Evolutionary conservation across 1,140 invertebrate genomes (phyloP).

Genomic region (Neotoxoptera formosana): DNA sequence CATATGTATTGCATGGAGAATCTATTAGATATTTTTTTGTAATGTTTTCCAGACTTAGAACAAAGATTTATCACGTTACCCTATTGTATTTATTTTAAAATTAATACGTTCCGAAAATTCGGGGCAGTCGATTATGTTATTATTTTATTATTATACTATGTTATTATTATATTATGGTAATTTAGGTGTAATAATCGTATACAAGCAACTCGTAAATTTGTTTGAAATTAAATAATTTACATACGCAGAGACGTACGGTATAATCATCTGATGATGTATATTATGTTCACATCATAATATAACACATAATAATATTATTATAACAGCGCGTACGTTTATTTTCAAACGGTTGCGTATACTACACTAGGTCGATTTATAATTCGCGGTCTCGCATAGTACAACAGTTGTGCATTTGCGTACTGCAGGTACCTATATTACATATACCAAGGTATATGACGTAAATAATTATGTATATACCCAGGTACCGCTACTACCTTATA

Average conservation of each 20-base stretch:
- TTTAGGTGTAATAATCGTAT: background rate
- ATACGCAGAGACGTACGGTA: background rate
- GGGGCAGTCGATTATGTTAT: no score
- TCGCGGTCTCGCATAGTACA: background rate
- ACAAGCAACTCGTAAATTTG: background rate
- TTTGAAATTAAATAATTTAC: slow-evolving; percentile 7
- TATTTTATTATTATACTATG: no score
- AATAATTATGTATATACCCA: background rate
- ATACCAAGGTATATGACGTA: background rate
- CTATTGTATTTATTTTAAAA: no score
- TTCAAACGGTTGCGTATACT: background rate
- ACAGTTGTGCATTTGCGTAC: background rate
- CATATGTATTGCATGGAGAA: no score
- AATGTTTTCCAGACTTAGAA: no score
- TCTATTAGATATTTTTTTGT: no score
- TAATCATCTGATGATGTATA: background rate
- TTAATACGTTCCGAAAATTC: no score
- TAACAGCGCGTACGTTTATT: background rate
- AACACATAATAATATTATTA: background rate
- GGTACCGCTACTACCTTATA: background rate
- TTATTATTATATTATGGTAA: no score
- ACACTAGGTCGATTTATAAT: no score
- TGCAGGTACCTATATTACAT: no score
- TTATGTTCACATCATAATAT: background rate
- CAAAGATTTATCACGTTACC: no score